Evolutionary conservation across 2,797 vertebrate genomes (phyloP).

Genomic region (Rhyacichthys aspro): DNA sequence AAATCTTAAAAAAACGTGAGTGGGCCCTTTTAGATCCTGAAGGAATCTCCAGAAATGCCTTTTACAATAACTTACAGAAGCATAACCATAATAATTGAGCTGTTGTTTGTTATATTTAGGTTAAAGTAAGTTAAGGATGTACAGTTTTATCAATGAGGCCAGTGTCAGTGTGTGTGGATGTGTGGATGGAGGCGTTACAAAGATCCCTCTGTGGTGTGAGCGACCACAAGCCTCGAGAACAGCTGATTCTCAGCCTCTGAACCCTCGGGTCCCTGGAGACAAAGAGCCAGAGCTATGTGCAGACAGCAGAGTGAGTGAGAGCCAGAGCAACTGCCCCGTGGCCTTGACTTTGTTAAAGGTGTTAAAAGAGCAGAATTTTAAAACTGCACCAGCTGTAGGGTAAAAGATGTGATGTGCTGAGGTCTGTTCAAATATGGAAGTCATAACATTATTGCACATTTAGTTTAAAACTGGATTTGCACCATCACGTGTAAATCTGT

Average conservation of each 20-base stretch:
- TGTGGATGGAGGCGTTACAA: slow-evolving; percentile 59
- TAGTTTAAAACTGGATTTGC: no score
- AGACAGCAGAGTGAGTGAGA: slow-evolving; percentile 5
- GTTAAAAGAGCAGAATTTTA: background rate
- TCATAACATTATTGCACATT: no score
- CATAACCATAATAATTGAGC: no score
- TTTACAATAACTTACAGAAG: no score
- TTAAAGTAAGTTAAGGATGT: background rate
- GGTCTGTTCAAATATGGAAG: background rate
- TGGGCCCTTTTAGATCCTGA: no score
- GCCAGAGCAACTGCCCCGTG: slow-evolving; percentile 7
- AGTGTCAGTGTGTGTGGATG: slow-evolving; percentile 28
- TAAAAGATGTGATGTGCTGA: background rate
- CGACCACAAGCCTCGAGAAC: slow-evolving; percentile 67
- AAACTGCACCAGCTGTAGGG: slow-evolving; percentile 3
- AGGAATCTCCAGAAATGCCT: no score
- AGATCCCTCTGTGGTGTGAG: slow-evolving; percentile 70
- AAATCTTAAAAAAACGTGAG: slow-evolving; percentile 6
- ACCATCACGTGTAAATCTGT: no score
- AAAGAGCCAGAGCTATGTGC: slow-evolving; percentile 2
- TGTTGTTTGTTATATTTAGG: no score
- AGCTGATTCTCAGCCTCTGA: slow-evolving; percentile 74
- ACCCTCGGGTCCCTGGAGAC: slow-evolving; percentile 43
- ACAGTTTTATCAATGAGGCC: slow-evolving; percentile 8
- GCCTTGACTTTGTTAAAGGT: slow-evolving; percentile 26